Evolutionary conservation across 2,797 vertebrate species (phyloP), one percentile per base, ranked within the genome.

Genomic region (Sphaeramia orbicularis): DNA sequence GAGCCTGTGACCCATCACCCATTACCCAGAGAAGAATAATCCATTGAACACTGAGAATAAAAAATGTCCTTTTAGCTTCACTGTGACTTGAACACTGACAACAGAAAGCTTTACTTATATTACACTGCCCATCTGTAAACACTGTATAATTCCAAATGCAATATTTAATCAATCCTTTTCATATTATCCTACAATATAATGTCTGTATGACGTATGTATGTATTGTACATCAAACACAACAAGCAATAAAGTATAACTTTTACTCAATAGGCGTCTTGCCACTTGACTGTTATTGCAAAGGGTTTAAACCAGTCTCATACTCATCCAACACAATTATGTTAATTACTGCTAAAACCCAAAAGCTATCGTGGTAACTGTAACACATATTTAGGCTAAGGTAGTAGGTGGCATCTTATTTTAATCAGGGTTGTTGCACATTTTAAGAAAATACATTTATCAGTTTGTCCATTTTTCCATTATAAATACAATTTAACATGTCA

Each of bases 1-100:
- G 19, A 81, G 58, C 76, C 42, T 12, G 53, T 65, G 55, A 81
- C 83, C 91, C 86, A n/a, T 82, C 88, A 91, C 91, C 91, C 42
- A 56, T 76, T 51, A 71, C 67, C 71, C 68, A 67, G 52, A 82
- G 53, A 52, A 65, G 58, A 84, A 48, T 6, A 52, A 71, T 64
- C 50, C 74, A 71, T 30, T 51, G 40, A 82, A 47, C 71, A 80
- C 47, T 21, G 19, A 74, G 38, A 48, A 63, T 44, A 53, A 24
- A 53, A 24, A 18, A 10, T n/a, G 8, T 18, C 6, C n/a, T 30
- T 49, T 60, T 16, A 16, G 35, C 47, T 50, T n/a, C 11, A 60
- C 15, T 19, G 11, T 14, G 11, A 43, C 6, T 16, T 52, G 5
- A 32, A 32, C 30, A 6, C 7, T 32, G 5, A 6, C 30, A 32